These are phyloP conservation scores for Erynnis tages DNA, from an alignment of 2,888 invertebrate species.

Conservation along the genomic window DNA sequence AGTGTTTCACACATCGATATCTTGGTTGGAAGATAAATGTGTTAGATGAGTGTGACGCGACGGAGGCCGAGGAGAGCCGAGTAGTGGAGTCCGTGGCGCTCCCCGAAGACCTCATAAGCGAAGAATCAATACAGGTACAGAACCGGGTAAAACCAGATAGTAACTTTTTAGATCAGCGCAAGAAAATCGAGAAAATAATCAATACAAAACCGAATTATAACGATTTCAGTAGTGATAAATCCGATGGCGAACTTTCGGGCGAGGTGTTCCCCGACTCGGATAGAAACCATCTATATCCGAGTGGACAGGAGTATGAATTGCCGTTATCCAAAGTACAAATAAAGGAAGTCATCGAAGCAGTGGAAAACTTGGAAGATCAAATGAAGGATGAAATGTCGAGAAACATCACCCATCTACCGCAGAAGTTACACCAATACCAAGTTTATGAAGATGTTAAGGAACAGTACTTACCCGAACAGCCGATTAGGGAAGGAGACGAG, in stretches of 20 bases:
- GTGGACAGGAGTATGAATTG: constrained; percentile 67
- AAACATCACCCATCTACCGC: constrained; percentile 42
- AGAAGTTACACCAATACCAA: constrained; percentile 52
- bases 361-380: constrained; percentile 64
- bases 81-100: constrained; percentile 65
- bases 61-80: constrained; percentile 78
- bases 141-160: constrained; percentile 83
- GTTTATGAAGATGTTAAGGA: constrained; percentile 64
- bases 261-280: constrained; percentile 48
- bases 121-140: constrained; percentile 84
- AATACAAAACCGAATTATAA: constrained; percentile 74
- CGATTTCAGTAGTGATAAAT: constrained; percentile 73
- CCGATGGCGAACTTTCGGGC: constrained; percentile 52
- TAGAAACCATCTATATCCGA: constrained; percentile 45
- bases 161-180: constrained; percentile 73
- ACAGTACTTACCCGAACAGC: constrained; percentile 55
- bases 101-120: constrained; percentile 59
- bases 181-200: constrained; percentile 70
- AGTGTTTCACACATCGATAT: constrained; percentile 96
- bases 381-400: constrained; percentile 56
- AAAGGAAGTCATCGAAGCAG: constrained; percentile 68
- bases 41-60: constrained; percentile 88
- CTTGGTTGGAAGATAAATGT: constrained; percentile 98
- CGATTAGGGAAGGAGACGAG: constrained; percentile 64
- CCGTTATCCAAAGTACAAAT: constrained; percentile 68